Evolutionary conservation across 2,888 invertebrate species (phyloP), one percentile per base, ranked within the genome.

Genomic region (Catocala nupta): DNA sequence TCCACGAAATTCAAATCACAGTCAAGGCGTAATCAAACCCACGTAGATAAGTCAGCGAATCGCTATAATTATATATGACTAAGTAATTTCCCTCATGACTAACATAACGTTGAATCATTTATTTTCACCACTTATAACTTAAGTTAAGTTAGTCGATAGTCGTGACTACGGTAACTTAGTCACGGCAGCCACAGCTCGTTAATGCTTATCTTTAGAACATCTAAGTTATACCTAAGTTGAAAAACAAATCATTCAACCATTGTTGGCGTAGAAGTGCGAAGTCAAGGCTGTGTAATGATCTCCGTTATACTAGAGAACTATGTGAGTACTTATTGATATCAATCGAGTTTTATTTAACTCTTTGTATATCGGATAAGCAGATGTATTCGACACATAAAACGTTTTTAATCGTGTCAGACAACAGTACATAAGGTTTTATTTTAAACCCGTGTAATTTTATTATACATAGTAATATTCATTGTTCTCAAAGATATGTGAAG

Each of bases 131-230:
- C 68, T 78, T 81, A 79, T 70, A 65, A 70, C 34, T 70, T 72
- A 62, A 62, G 59, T 66, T 54, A 70, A 73, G 63, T 65, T 57
- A 64, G 67, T 74, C 68, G 70, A 67, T 61, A 63, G 63, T 88
- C 91, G 90, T 92, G 92, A 88, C 91, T 85, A 71, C 74, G 73
- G 81, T 88, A 82, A 88, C 81, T 92, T 90, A 92, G 91, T 92
- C 91, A 91, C 84, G 84, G 81, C 75, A 77, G 80, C 82, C 72
- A 76, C 76, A 81, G 79, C 85, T 88, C 86, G 88, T 89, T 89
- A 88, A 74, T 65, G 65, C 79, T 89, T 87, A 87, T 87, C 87
- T 81, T 10, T 43, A 39, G 71, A 77, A 72, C 78, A 86, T 87
- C 86, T 81, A 81, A 78, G 78, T 72, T 72, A 80, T 72, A 59